Percentiles rank a stretch among this genome's conserved stretches.
Conservation (phyloP, 2,888 invertebrate species). For the Eumerus sabulonum region DNA sequence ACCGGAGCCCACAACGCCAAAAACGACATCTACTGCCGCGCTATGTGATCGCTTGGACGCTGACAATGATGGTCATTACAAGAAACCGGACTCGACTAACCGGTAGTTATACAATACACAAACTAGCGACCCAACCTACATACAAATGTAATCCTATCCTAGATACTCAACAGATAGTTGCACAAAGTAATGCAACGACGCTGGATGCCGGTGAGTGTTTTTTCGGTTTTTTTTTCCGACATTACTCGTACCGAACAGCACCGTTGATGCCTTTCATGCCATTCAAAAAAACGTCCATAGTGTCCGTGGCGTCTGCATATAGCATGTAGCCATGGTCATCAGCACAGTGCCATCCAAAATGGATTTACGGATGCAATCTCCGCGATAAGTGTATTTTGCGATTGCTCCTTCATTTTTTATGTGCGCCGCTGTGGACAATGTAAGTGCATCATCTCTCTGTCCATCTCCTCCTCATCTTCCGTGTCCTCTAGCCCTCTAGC, state of each 20-base stretch:
- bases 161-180: slow-evolving; percentile 42
- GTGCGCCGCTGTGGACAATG: slow-evolving; percentile 49
- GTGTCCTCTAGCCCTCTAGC: slow-evolving; percentile 8
- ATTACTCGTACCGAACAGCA: background rate
- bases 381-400: slow-evolving; percentile 67
- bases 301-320: too few species aligned
- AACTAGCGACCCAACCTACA: slow-evolving; percentile 42
- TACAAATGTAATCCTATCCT: slow-evolving; percentile 45
- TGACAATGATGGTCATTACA: slow-evolving; percentile 42
- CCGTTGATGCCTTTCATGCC: too few species aligned
- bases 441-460: slow-evolving; percentile 43
- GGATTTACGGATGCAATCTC: slow-evolving; percentile 66
- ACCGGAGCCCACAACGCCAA: slow-evolving; percentile 45
- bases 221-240: slow-evolving; percentile 56
- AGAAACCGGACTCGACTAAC: slow-evolving; percentile 64
- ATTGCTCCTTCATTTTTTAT: slow-evolving; percentile 67
- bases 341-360: slow-evolving; percentile 52
- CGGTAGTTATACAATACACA: slow-evolving; percentile 57
- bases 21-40: background rate
- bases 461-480: slow-evolving; percentile 1
- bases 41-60: slow-evolving; percentile 33
- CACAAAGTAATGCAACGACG: slow-evolving; percentile 11
- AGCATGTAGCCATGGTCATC: slow-evolving; percentile 23
- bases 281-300: too few species aligned
- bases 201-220: slow-evolving; percentile 47